Conservation (phyloP, 2,888 invertebrate genomes). For the Drosophila anomalata region DNA sequence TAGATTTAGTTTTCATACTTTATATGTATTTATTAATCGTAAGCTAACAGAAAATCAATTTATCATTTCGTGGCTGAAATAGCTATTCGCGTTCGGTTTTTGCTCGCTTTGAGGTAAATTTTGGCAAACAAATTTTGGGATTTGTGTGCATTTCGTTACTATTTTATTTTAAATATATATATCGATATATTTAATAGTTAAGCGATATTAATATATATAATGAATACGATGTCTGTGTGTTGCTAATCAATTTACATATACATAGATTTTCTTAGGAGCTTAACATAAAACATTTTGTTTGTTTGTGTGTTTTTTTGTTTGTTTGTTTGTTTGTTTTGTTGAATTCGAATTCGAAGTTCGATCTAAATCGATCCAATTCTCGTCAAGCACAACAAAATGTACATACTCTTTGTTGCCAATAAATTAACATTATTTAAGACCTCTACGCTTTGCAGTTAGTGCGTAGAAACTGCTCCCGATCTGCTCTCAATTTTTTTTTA, state of each 20-base stretch:
- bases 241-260: constrained; percentile 71
- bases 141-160: constrained; percentile 32
- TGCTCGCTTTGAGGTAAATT: constrained; percentile 47
- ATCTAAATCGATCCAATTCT: constrained; percentile 19
- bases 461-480: constrained; percentile 21
- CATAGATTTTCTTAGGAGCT: constrained; percentile 51
- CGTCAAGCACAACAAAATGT: constrained; percentile 47
- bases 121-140: constrained; percentile 49
- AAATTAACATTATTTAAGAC: constrained; percentile 14
- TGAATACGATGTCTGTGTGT: constrained; percentile 41
- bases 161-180: constrained; percentile 15
- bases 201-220: constrained; percentile 33
- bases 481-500: constrained; percentile 2
- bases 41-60: constrained; percentile 30
- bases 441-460: constrained; percentile 30
- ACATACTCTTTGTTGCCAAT: constrained; percentile 20
- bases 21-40: not conserved
- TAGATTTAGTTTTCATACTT: constrained; percentile 9
- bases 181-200: constrained; percentile 41
- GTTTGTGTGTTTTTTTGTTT: constrained; percentile 12
- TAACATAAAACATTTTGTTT: constrained; percentile 63
- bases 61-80: constrained; percentile 3
- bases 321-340: constrained; percentile 3
- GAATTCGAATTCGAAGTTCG: constrained; percentile 22
- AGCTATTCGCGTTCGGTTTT: constrained; percentile 12